Evolutionary conservation across 2,113 vertebrate species (phyloP).

Genomic region (Dinomys branickii): DNA sequence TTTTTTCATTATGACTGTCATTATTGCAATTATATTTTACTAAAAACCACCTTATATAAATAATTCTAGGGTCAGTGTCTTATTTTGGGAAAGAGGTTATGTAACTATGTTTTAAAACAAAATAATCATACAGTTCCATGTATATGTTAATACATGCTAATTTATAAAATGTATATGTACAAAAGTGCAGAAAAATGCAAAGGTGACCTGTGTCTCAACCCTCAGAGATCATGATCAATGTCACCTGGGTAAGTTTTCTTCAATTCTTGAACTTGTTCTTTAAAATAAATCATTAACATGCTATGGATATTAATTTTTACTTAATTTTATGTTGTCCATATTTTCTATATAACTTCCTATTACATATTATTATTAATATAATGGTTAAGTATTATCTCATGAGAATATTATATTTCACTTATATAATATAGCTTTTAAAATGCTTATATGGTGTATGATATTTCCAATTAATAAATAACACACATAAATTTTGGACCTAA

Average conservation of each 20-base stretch:
- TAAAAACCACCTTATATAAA: neutral
- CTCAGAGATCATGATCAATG: neutral
- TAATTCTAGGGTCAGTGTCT: neutral
- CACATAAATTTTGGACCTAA: neutral
- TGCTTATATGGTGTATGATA: neutral
- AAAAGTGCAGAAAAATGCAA: neutral
- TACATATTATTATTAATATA: neutral
- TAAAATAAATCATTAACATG: neutral
- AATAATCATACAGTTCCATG: neutral
- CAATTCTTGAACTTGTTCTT: neutral
- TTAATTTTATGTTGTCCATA: neutral
- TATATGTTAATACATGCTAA: neutral
- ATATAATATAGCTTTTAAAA: neutral
- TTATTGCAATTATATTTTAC: neutral
- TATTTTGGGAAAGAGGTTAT: neutral
- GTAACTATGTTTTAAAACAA: neutral
- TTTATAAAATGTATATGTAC: neutral
- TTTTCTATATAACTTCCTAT: neutral
- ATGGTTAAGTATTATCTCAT: neutral
- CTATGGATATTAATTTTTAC: neutral
- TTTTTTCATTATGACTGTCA: neutral
- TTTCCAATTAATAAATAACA: constrained; percentile 31
- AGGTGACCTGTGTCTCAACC: neutral
- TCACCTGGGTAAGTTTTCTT: neutral
- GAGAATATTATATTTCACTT: neutral